These are phyloP conservation scores for Rhincodon typus DNA, from an alignment of 2,797 vertebrate genomes.

Conservation along the genomic window DNA sequence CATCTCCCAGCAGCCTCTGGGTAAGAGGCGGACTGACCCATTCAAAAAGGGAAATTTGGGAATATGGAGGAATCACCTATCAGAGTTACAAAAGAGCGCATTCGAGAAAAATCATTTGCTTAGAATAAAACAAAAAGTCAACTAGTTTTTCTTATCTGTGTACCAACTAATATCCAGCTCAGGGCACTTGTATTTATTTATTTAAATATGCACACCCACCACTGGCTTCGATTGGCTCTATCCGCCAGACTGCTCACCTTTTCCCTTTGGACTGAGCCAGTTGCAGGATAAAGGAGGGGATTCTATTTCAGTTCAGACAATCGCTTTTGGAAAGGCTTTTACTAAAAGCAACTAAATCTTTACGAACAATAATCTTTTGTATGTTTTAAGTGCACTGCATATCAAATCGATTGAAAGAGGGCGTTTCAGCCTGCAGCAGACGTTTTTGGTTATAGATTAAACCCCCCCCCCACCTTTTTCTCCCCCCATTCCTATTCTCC, in stretches of 20 bases:
- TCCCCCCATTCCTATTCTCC: background rate
- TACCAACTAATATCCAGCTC: background rate
- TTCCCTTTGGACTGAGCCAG: background rate
- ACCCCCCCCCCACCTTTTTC: background rate
- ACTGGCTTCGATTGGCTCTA: background rate
- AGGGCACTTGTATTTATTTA: background rate
- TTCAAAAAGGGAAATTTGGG: too few species aligned
- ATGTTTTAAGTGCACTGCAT: background rate
- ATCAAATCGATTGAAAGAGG: background rate
- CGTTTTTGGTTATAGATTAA: too few species aligned
- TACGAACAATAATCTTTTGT: fast-evolving
- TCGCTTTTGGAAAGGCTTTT: too few species aligned
- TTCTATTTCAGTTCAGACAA: background rate
- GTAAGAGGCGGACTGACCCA: background rate
- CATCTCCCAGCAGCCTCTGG: background rate
- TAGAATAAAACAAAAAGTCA: too few species aligned
- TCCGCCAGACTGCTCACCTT: background rate
- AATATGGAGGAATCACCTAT: fast-evolving
- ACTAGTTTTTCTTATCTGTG: too few species aligned
- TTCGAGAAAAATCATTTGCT: too few species aligned
- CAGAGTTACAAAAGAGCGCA: background rate
- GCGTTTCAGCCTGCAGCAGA: background rate
- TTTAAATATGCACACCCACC: background rate
- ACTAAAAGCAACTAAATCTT: background rate
- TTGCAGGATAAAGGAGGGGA: background rate